Percentiles rank a stretch among this genome's conserved stretches.
phyloP scores from a whole-genome alignment of 2,113 vertebrate genomes.

The Philantomba maxwellii region DNA sequence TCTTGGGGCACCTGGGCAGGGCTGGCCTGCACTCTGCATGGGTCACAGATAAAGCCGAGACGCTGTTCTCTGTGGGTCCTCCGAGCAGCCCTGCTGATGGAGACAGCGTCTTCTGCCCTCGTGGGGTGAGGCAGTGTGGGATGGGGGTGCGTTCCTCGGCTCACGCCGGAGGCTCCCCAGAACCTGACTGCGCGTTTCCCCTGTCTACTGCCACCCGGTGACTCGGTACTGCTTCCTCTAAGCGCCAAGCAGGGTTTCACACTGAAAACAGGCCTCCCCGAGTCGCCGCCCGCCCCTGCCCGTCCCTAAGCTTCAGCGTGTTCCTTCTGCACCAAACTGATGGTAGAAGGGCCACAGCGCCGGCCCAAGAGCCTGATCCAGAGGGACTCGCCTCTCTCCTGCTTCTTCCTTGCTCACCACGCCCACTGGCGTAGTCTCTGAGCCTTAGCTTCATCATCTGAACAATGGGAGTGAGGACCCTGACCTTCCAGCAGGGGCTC shows the following conservation, averaged over 20 bases:
- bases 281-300: background rate
- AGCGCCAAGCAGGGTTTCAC: background rate
- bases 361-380: background rate
- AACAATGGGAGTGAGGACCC: background rate
- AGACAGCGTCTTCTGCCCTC: background rate
- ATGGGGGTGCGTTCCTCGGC: background rate
- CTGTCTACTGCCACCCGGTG: background rate
- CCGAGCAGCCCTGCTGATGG: background rate
- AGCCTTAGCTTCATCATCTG: background rate
- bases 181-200: background rate
- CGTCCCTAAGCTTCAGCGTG: too few species aligned
- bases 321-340: background rate
- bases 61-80: background rate
- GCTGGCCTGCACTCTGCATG: background rate
- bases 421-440: background rate
- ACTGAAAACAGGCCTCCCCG: background rate
- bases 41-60: background rate
- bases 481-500: background rate
- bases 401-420: background rate
- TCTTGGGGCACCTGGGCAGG: background rate
- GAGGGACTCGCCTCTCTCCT: background rate
- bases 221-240: background rate
- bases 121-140: rapidly evolving
- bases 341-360: background rate
- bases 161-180: background rate